Base-by-base conservation (phyloP, 2,113 vertebrate genomes). In the Oreochromis aureus region DNA sequence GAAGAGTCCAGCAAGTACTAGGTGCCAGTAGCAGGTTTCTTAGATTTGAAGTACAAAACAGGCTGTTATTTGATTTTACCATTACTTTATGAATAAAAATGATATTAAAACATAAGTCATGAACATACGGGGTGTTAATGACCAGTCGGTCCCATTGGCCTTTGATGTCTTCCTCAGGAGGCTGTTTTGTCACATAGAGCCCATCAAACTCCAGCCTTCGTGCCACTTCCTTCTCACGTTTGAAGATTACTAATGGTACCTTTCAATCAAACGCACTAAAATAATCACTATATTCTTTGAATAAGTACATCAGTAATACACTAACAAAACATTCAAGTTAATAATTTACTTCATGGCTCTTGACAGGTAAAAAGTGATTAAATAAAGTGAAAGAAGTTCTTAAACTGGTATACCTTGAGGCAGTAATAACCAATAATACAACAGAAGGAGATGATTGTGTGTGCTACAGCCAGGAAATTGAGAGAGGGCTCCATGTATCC, bases 351-450 rank as follows among this genome's bases (percentile, higher is more conserved):
- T 48, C 3, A 5, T 3, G 1, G 71, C 69, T 85, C 44, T 19
- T 76, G 10, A 76, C 10, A 32, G 44, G 24, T 22, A 18, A 22
- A 61, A 82, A 54, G 6, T 30, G 13, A 55, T 58, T 83, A 5
- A 1, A 51, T 36, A 46, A 41, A 39, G 12, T 59, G 6, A 71
- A 61, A 61, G 3, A 1, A 24, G 5, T 41, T 87, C 19, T 48
- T 3, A 2, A 78, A 48, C 11, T 3, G 0, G 66, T 94, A 91
- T 95, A 98, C 98, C 96, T 99, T 99, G 85, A 99, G 94, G 94
- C 98, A 98, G 93, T 99, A 98, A 95, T 99, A 99, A 8, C 98
- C 98, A 69, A 99, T 98, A 92, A 99, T 99, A 91, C 98, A 99
- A 92, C 98, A 98, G 95, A 99, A 99, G 41, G 98, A 98, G 88